Evolutionary conservation across 2,113 vertebrate genomes (phyloP), one percentile per base, ranked within the genome.

Genomic region (Pithys albifrons): DNA sequence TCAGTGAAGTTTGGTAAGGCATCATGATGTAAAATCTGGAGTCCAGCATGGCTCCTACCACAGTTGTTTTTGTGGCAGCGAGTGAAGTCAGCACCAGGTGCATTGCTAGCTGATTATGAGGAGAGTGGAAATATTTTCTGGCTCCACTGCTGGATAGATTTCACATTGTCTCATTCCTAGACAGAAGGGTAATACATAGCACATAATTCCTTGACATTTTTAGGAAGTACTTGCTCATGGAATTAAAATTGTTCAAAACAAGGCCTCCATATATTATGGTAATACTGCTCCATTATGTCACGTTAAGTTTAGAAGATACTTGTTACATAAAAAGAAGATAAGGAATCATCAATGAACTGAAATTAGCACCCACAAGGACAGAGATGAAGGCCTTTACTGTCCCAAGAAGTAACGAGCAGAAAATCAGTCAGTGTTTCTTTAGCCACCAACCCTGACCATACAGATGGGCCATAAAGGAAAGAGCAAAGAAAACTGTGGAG

Each of bases 191-290:
- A 75, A 41, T 25, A 61, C 11, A 19, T n/a, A 66, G 12, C 8
- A 39, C 10, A 6, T 35, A 24, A 58, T 54, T 66, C 43, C 37
- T 62, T 54, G 11, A 55, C 27, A 8, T 46, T 73, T 59, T 49
- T 41, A 25, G 33, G 23, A 61, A 52, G 22, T 61, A 70, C 8
- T 51, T 81, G 25, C 33, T 66, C 33, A 29, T 69, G 19, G 48
- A 85, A 52, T 10, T 35, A 57, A 43, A 70, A 31, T 43, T 51
- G 24, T 61, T 78, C 45, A 41, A 59, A 85, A 77, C 13, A 48
- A 58, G 14, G 3, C 7, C 14, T 67, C 16, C 6, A 3, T 2
- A 3, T 55, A 2, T 70, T 49, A 35, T 1, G 23, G 54, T 29
- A 23, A 55, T 43, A 25, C 5, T 52, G 9, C 29, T 82, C 9